Percentiles rank a stretch among this genome's conserved stretches.
Conservation (phyloP, 2,113 vertebrate species). For the human (Homo sapiens) region GRCh38 chrX:123607501-123608000, state of each 20-base stretch:
- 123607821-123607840: conserved; percentile 11
- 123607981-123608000: too few relatives aligned
- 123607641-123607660: neutral
- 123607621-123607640: conserved; percentile 30
- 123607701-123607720: conserved; percentile 29
- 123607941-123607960: neutral
- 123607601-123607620: conserved; percentile 30
- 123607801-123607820: neutral
- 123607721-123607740: conserved; percentile 31
- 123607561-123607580: too few relatives aligned
- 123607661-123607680: conserved; percentile 50
- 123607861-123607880: conserved; percentile 20
- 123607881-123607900: conserved; percentile 33
- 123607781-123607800: conserved; percentile 43
- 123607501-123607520: too few relatives aligned
- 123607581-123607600: too few relatives aligned
- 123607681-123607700: neutral
- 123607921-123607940: conserved; percentile 24
- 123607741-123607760: conserved; percentile 33
- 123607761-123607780: neutral
- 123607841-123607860: neutral
- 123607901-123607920: neutral
- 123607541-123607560: too few relatives aligned
- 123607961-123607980: neutral
- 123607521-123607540: too few relatives aligned